These are phyloP conservation scores for Schizothorax lantsangensis DNA, from an alignment of 2,797 vertebrate genomes.

Conservation along the genomic window DNA sequence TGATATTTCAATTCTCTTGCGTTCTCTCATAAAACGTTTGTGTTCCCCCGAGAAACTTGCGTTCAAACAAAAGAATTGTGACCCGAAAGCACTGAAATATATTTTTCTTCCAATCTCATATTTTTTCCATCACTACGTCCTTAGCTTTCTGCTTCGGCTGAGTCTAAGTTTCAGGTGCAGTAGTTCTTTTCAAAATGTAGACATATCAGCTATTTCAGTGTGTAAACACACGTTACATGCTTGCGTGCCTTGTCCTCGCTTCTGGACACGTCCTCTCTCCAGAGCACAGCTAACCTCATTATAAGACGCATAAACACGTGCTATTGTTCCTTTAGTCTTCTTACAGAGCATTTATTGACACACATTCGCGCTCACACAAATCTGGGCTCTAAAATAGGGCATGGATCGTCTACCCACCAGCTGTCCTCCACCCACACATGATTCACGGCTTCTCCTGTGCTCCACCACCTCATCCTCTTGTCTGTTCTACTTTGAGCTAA, in stretches of 20 bases:
- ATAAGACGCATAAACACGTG: conserved; percentile 47
- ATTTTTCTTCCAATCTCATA: neutral
- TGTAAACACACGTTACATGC: conserved; percentile 58
- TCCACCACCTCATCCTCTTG: conserved; percentile 11
- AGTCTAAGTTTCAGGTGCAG: conserved; percentile 51
- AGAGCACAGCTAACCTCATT: conserved; percentile 50
- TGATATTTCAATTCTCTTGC: neutral
- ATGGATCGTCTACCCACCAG: conserved; percentile 8
- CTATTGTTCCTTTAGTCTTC: conserved; percentile 30
- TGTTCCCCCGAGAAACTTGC: neutral
- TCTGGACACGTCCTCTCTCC: conserved; percentile 61
- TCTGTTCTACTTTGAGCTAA: conserved; percentile 28
- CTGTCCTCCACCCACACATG: conserved; percentile 31
- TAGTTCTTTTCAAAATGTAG: conserved; percentile 52
- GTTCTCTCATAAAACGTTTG: neutral
- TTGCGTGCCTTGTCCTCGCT: conserved; percentile 80
- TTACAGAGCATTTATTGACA: conserved; percentile 46
- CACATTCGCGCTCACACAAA: neutral
- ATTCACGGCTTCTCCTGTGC: conserved; percentile 16
- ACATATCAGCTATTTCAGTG: conserved; percentile 58
- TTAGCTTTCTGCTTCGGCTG: conserved; percentile 38
- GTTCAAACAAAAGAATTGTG: neutral
- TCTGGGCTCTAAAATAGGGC: conserved; percentile 39
- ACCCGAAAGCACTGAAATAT: neutral
- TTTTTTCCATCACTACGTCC: neutral